phyloP scores from a whole-genome alignment of 2,888 invertebrate genomes.

The Macrophya alboannulata region DNA sequence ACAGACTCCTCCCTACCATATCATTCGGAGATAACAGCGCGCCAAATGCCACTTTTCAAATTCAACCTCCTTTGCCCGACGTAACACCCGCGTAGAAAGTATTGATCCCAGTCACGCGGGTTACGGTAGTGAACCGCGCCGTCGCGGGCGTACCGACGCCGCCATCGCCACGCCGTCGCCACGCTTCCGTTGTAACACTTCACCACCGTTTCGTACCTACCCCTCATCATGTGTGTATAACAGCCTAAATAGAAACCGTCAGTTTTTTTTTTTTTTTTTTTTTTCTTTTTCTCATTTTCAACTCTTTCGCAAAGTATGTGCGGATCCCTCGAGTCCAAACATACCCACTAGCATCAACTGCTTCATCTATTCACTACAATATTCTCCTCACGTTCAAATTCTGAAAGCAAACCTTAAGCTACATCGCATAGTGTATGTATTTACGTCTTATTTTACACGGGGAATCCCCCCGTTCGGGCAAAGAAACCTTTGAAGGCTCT shows the following conservation, averaged over 20 bases:
- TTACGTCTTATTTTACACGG: conserved; percentile 43
- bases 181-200: conserved; percentile 80
- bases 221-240: conserved; percentile 11
- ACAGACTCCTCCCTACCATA: conserved; percentile 75
- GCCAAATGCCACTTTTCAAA: conserved; percentile 80
- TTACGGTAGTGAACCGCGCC: conserved; percentile 80
- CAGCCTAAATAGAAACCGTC: conserved; percentile 13
- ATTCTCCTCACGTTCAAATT: neutral
- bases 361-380: neutral
- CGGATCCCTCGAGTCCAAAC: conserved; percentile 14
- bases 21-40: conserved; percentile 80
- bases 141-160: conserved; percentile 80
- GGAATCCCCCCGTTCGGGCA: conserved; percentile 34
- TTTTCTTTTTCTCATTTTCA: neutral
- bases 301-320: conserved; percentile 1
- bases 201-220: conserved; percentile 65
- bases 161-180: conserved; percentile 81
- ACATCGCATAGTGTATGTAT: neutral
- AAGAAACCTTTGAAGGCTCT: conserved; percentile 35
- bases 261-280: neutral
- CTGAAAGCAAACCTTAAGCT: neutral
- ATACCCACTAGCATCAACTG: neutral
- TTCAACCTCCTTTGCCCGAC: conserved; percentile 78
- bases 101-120: conserved; percentile 79
- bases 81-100: conserved; percentile 64